Evolutionary conservation across 2,797 vertebrate genomes (phyloP), one percentile per base, ranked within the genome.

Genomic region (Coreius guichenoti): DNA sequence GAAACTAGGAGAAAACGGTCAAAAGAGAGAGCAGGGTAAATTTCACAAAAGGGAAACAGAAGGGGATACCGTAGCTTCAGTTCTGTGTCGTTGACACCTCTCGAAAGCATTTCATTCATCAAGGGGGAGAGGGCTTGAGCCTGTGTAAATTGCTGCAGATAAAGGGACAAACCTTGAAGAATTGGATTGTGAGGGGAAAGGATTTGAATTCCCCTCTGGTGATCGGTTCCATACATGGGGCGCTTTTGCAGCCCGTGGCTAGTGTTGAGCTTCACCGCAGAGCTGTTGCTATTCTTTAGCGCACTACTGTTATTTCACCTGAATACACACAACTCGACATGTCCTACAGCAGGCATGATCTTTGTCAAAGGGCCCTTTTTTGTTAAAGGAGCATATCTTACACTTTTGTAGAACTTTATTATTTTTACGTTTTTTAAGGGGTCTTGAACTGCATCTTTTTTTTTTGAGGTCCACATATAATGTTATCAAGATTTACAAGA

Each of bases 71-170:
- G 43, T 86, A 80, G 86, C 89, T 86, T 88, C 45, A 39, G 88
- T 82, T 88, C 61, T 72, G 63, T 56, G 80, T 88, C 79, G 85
- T 83, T 90, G 90, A 90, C 91, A 92, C 88, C 90, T 90, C 89
- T 90, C 74, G 88, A 91, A 90, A 91, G 86, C 86, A 87, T 92
- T 90, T 92, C 90, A 91, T 92, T 92, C 90, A 90, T 92, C 90
- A 91, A 87, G 83, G 83, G 82, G 84, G 85, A 90, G 88, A 89
- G 84, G 87, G 87, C 88, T 86, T 87, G 85, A 91, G 91, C 89
- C 87, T 79, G 85, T 80, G 87, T 86, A 91, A 90, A 91, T 91
- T 89, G 90, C 87, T 78, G 81, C 84, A 86, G 90, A 90, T 89
- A 90, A 89, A 89, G 75, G 87, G 88, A 89, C 88, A 89, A 75